These are phyloP conservation scores for Pollachius pollachius DNA, from an alignment of 2,113 vertebrate species.

Conservation along the genomic window DNA sequence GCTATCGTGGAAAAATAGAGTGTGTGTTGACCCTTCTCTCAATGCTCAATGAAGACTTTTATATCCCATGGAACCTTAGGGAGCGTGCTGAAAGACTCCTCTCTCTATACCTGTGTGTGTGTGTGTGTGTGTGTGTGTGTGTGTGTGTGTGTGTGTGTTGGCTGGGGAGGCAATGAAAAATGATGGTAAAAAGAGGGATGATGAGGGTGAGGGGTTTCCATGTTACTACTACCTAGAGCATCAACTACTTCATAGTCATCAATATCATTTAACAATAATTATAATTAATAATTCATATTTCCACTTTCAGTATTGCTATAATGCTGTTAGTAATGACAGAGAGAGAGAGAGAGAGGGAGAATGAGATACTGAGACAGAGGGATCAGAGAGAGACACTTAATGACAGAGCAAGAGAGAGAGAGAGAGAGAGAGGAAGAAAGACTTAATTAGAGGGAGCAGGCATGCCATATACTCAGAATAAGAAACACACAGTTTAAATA, in stretches of 20 bases:
- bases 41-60: constrained; percentile 51
- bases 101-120: constrained; percentile 46
- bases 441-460: too few relatives aligned
- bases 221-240: too few relatives aligned
- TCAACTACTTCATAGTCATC: too few relatives aligned
- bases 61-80: constrained; percentile 44
- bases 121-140: constrained; percentile 51
- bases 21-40: constrained; percentile 46
- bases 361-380: background rate
- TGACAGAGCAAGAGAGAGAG: background rate
- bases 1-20: constrained; percentile 7
- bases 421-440: background rate
- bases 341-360: background rate
- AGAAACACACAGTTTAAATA: too few relatives aligned
- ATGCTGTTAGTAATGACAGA: too few relatives aligned
- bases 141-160: constrained; percentile 32
- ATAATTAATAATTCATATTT: too few relatives aligned
- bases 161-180: background rate
- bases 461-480: too few relatives aligned
- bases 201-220: background rate
- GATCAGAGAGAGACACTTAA: background rate
- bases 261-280: too few relatives aligned
- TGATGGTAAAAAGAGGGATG: constrained; percentile 8
- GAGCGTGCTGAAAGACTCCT: constrained; percentile 54
- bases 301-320: too few relatives aligned